phyloP scores from a whole-genome alignment of 2,888 invertebrate genomes.

The Bhutanitis thaidina region DNA sequence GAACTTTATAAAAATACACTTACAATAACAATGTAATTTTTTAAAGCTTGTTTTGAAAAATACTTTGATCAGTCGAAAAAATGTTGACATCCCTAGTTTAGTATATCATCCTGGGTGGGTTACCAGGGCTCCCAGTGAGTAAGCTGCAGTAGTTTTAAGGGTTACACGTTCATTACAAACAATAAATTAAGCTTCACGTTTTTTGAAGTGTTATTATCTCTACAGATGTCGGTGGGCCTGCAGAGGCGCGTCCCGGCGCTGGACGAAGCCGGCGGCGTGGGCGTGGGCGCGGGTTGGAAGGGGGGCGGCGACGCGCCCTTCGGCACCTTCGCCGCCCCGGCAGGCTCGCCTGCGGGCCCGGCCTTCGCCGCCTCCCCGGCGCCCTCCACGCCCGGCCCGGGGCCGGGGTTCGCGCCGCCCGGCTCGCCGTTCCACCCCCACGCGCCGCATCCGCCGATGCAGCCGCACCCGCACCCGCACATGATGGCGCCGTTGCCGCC shows the following conservation, averaged over 20 bases:
- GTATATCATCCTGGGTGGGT: too few species aligned
- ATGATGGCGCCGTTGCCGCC: conserved; percentile 83
- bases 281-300: conserved; percentile 84
- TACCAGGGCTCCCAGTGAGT: too few species aligned
- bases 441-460: conserved; percentile 92
- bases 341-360: conserved; percentile 85
- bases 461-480: conserved; percentile 84
- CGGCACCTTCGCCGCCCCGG: conserved; percentile 90
- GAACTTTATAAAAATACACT: too few species aligned
- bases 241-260: conserved; percentile 86
- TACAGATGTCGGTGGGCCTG: conserved; percentile 86
- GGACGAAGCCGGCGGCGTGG: conserved; percentile 61
- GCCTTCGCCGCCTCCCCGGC: conserved; percentile 85
- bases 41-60: too few species aligned
- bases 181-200: too few species aligned
- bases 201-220: not conserved
- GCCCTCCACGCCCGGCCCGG: conserved; percentile 87
- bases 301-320: conserved; percentile 81
- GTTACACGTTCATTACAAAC: too few species aligned
- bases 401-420: conserved; percentile 86
- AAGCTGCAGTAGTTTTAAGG: too few species aligned
- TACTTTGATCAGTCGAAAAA: too few species aligned
- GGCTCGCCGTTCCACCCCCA: conserved; percentile 90
- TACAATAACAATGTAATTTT: too few species aligned
- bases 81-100: too few species aligned